Conservation (phyloP, 2,797 vertebrate genomes). For the Sus cebifrons region DNA sequence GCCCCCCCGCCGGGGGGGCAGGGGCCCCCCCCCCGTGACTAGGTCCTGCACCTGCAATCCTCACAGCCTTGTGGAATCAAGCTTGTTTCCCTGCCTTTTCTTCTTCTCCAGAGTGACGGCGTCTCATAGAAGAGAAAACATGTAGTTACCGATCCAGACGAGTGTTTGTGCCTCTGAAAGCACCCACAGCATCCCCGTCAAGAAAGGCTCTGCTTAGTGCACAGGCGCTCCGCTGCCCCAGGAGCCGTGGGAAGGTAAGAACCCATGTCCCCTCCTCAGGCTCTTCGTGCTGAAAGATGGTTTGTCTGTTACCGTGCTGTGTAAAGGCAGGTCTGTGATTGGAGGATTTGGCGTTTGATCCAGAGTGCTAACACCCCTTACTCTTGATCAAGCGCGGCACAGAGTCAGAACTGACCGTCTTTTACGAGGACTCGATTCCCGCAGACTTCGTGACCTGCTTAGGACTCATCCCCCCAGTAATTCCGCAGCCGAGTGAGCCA, state of each 20-base stretch:
- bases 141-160: constrained; percentile 74
- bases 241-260: constrained; percentile 77
- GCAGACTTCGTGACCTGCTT: rapidly evolving
- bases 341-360: not conserved
- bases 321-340: not conserved
- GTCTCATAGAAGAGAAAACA: constrained; percentile 56
- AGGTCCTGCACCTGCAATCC: rapidly evolving
- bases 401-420: not conserved
- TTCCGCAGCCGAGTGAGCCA: rapidly evolving
- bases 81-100: not conserved
- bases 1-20: no score
- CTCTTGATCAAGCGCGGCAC: not conserved
- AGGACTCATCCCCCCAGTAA: rapidly evolving
- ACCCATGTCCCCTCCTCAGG: rapidly evolving
- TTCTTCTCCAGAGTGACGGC: constrained; percentile 73
- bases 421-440: no score
- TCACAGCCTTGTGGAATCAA: not conserved
- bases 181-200: not conserved
- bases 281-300: rapidly evolving
- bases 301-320: not conserved
- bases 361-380: not conserved
- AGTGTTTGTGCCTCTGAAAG: not conserved
- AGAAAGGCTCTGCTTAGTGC: not conserved
- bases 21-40: not conserved
- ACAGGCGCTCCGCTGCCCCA: constrained; percentile 61